Conservation (phyloP, 2,888 invertebrate genomes). For the Mactromeris polynyma region DNA sequence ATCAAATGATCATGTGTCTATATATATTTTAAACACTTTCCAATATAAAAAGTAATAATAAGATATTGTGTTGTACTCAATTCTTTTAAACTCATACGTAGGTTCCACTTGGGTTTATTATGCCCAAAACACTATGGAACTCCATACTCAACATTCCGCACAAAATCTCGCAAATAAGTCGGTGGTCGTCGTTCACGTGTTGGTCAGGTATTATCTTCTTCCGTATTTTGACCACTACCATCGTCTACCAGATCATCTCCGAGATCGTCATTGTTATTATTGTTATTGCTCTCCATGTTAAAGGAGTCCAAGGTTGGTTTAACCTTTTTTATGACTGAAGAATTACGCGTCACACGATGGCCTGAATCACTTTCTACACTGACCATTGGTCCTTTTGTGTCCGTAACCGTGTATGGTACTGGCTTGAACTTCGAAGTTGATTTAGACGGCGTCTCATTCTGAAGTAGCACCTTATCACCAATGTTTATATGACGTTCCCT, state of each 20-base stretch:
- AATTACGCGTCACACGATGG: not conserved
- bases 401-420: not conserved
- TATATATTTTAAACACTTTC: not conserved
- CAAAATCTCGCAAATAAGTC: not conserved
- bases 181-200: not conserved
- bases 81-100: not conserved
- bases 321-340: not conserved
- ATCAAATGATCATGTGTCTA: not conserved
- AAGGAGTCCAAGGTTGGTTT: no score
- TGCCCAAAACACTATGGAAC: not conserved
- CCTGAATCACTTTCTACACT: not conserved
- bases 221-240: not conserved
- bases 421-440: not conserved
- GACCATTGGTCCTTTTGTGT: slow-evolving; percentile 19
- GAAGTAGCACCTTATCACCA: not conserved
- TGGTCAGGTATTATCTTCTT: not conserved
- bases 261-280: not conserved
- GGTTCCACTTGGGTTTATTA: not conserved
- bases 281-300: no score
- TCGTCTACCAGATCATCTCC: not conserved
- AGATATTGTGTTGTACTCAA: not conserved
- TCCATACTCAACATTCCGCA: not conserved
- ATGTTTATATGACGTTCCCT: not conserved
- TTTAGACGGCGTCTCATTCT: not conserved
- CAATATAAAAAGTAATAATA: not conserved